These are phyloP conservation scores for Apodemia hepburni DNA, from an alignment of 2,888 invertebrate species.

Conservation along the genomic window DNA sequence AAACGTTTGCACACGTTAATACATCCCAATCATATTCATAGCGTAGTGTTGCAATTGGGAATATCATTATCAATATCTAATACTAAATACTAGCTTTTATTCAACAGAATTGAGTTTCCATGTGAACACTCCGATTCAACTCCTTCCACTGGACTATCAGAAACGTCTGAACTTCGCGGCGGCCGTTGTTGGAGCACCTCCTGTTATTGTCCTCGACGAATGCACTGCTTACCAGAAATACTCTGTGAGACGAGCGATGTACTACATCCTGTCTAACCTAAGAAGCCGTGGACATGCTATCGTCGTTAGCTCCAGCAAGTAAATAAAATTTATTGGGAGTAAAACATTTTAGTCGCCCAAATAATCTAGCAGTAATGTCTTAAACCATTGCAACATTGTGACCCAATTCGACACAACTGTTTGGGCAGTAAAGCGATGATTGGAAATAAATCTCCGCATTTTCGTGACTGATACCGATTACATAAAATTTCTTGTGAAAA, in stretches of 20 bases:
- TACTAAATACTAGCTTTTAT: background rate
- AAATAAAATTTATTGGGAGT: slow-evolving; percentile 15
- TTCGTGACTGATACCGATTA: too few species aligned
- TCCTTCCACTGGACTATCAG: slow-evolving; percentile 32
- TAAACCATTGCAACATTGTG: too few species aligned
- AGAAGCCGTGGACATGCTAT: slow-evolving; percentile 55
- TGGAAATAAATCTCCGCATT: too few species aligned
- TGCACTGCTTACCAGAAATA: slow-evolving; percentile 55
- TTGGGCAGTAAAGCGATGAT: too few species aligned
- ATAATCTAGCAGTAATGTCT: too few species aligned
- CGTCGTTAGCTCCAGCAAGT: slow-evolving; percentile 52
- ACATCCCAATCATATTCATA: too few species aligned
- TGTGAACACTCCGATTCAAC: slow-evolving; percentile 27
- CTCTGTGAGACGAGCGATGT: slow-evolving; percentile 54
- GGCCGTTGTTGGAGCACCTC: slow-evolving; percentile 57
- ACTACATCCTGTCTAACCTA: slow-evolving; percentile 49
- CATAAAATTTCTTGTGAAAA: too few species aligned
- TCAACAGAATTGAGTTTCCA: slow-evolving; percentile 32
- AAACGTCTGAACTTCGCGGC: slow-evolving; percentile 52
- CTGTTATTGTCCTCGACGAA: slow-evolving; percentile 57
- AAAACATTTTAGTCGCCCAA: too few species aligned
- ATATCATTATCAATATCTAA: too few species aligned
- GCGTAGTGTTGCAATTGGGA: too few species aligned
- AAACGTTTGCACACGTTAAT: too few species aligned
- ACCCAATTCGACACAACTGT: too few species aligned